Base-by-base conservation (phyloP, 2,888 invertebrate species). In the Colletes collaris region DNA sequence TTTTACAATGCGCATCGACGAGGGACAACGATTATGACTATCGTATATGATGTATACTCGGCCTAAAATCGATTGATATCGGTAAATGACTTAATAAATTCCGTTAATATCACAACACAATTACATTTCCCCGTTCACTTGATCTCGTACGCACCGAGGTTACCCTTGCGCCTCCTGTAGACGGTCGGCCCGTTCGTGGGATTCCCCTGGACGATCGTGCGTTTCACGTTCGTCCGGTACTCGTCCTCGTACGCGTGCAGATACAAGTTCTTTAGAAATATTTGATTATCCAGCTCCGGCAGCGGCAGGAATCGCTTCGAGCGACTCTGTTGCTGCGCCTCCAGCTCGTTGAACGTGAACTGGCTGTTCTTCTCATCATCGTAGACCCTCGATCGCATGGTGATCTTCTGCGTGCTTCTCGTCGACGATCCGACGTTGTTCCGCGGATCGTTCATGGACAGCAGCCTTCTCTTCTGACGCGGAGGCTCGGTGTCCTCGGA, bases 81-180 rank as follows among this genome's bases (percentile, higher is more conserved):
- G 86, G 87, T 92, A 90, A 90, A 91, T 90, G 89, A 90, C 87
- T 86, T 90, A 89, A 88, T 91, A 90, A 91, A 87, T 90, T 89
- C 89, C 90, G 89, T 82, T 90, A 90, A 90, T 92, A 92, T 92
- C 92, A 92, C 92, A 92, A 92, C 91, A 90, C 87, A 86, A 87
- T 82, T 69, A 81, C 40, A 68, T 49, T 7, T 49, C 55, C 35
- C 40, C 76, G 81, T 82, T 88, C 84, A 88, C 85, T 89, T 89
- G 86, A 89, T 89, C 83, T 90, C 89, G 83, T 89, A 87, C 69
- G 87, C 88, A 81, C 83, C 88, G 76, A 90, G 89, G 83, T 89
- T 90, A 19, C 91, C 89, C 71, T 89, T 89, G 85, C 90, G 90
- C 59, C 90, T 85, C 68, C 84, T 89, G 70, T 89, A 85, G 53